Conservation (phyloP, 2,888 invertebrate species). For the Ectemnius cavifrons region DNA sequence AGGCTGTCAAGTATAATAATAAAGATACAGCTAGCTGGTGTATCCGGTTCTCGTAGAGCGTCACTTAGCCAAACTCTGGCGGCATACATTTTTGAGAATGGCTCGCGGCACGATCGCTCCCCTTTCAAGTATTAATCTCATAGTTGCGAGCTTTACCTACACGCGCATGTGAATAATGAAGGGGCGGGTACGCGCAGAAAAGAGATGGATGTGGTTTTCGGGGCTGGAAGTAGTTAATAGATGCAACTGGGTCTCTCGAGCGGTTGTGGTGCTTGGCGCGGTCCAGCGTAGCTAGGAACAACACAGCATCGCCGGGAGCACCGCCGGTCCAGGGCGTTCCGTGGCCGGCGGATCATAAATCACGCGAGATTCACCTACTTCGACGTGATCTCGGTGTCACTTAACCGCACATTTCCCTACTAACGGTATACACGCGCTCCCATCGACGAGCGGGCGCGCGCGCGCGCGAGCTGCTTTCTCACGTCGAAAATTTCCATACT, state of each 20-base stretch:
- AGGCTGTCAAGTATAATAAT: too few species aligned
- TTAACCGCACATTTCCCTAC: slow-evolving; percentile 44
- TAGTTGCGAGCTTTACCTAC: neutral
- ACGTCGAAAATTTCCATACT: slow-evolving; percentile 55
- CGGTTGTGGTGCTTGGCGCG: too few species aligned
- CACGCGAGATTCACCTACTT: slow-evolving; percentile 56
- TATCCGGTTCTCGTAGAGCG: slow-evolving; percentile 2
- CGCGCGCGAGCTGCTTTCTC: slow-evolving; percentile 39
- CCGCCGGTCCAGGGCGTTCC: slow-evolving; percentile 30
- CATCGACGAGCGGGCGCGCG: slow-evolving; percentile 23
- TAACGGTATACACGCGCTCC: slow-evolving; percentile 34
- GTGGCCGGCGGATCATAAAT: slow-evolving; percentile 37
- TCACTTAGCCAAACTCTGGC: slow-evolving; percentile 8
- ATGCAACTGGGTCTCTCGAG: slow-evolving; percentile 19
- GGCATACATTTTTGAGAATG: too few species aligned
- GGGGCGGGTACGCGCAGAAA: neutral
- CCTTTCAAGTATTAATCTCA: slow-evolving; percentile 2
- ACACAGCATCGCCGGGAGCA: slow-evolving; percentile 15
- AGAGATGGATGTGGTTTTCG: slow-evolving; percentile 13
- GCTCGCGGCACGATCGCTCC: slow-evolving; percentile 14
- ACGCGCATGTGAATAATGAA: neutral
- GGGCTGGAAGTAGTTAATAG: slow-evolving; percentile 35
- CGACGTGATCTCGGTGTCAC: slow-evolving; percentile 49
- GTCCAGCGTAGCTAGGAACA: slow-evolving; percentile 23
- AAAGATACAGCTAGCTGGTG: too few species aligned